Evolutionary conservation across 2,888 invertebrate species (phyloP).

Genomic region (Agrochola macilenta): DNA sequence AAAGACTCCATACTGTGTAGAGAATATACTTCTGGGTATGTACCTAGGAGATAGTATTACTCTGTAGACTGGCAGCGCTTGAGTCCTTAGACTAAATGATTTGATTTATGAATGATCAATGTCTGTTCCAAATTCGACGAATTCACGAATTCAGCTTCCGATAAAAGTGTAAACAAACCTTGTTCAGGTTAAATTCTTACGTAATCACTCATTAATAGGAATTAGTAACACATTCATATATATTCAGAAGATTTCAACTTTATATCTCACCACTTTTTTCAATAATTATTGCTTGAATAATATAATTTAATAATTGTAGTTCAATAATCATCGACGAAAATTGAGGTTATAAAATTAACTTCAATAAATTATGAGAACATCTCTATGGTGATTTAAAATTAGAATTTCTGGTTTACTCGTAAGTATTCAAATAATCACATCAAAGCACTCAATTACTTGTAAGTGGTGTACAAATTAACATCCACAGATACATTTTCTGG

Average conservation of each 20-base stretch:
- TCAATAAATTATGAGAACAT: too few species aligned
- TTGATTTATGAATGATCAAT: too few species aligned
- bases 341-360: too few species aligned
- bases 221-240: background rate
- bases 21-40: conserved; percentile 6
- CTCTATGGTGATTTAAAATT: too few species aligned
- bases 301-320: too few species aligned
- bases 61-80: background rate
- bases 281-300: background rate
- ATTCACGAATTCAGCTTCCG: background rate
- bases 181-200: background rate
- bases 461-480: too few species aligned
- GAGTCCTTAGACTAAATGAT: background rate
- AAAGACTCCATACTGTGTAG: conserved; percentile 26
- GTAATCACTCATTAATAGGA: background rate
- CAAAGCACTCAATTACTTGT: too few species aligned
- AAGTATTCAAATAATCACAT: too few species aligned
- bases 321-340: too few species aligned
- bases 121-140: background rate
- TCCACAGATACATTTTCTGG: too few species aligned
- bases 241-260: background rate
- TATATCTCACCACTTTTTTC: too few species aligned
- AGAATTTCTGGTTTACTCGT: too few species aligned
- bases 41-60: background rate
- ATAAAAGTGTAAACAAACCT: background rate